Percentiles rank a stretch among this genome's conserved stretches.
Conservation (phyloP, 1,140 invertebrate genomes). For the Telenomus remus region DNA sequence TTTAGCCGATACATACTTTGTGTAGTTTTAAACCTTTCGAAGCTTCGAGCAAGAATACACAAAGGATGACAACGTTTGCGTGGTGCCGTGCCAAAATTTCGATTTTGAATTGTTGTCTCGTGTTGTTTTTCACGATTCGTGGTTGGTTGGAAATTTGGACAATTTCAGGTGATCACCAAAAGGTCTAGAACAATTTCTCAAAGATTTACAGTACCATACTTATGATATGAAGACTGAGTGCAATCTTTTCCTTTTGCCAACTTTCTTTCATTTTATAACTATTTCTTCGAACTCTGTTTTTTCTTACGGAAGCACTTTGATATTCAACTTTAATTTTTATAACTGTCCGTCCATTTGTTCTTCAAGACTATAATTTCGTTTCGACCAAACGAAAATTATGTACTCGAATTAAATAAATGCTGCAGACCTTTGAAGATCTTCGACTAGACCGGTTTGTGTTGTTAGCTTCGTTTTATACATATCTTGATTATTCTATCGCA, state of each 20-base stretch:
- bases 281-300: background rate
- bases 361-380: slow-evolving; percentile 5
- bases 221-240: slow-evolving; percentile 49
- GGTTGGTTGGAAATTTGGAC: slow-evolving; percentile 18
- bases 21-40: slow-evolving; percentile 10
- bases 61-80: slow-evolving; percentile 6
- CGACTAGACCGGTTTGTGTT: slow-evolving; percentile 50
- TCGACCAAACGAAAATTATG: background rate
- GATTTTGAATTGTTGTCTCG: slow-evolving; percentile 24
- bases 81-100: slow-evolving; percentile 46
- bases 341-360: slow-evolving; percentile 49
- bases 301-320: background rate
- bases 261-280: slow-evolving; percentile 6
- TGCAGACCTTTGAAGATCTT: slow-evolving; percentile 54
- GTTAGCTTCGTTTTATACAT: slow-evolving; percentile 60
- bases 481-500: slow-evolving; percentile 59
- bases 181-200: slow-evolving; percentile 23
- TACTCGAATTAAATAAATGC: slow-evolving; percentile 8
- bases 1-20: slow-evolving; percentile 21
- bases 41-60: slow-evolving; percentile 22
- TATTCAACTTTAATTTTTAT: slow-evolving; percentile 19
- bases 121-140: slow-evolving; percentile 28
- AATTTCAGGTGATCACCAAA: slow-evolving; percentile 12
- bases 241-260: slow-evolving; percentile 18
- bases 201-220: slow-evolving; percentile 50